Evolutionary conservation across 2,888 invertebrate species (phyloP), one percentile per base, ranked within the genome.

Genomic region (Cheilosia variabilis): DNA sequence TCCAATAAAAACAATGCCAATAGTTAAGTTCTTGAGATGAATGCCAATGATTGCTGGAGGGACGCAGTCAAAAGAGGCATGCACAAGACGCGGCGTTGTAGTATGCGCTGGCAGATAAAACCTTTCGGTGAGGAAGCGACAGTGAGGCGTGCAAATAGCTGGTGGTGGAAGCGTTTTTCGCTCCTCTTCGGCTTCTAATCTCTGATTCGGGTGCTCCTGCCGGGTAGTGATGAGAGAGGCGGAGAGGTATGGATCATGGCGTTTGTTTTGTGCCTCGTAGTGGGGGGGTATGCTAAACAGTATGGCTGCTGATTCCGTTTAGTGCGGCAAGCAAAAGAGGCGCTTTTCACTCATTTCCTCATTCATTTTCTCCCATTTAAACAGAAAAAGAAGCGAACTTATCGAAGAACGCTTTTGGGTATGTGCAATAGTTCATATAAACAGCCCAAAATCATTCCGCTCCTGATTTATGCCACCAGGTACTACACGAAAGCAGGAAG

Each of bases 241-340:
- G 37, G 72, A n/a, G n/a, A n/a, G n/a, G 47, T 66, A 72, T 41
- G 52, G 71, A 81, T 73, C 77, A 68, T 68, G 76, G 72, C 57
- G 81, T 87, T 87, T 77, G 77, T 81, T 87, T 77, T 81, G 77
- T 77, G 86, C 81, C 77, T 77, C 77, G 76, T 81, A 81, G 81
- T 87, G 86, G 69, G 81, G 69, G 31, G 69, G 63, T 72, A 72
- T 63, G 43, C 27, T 24, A 31, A 10, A 15, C 53, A 80, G 37
- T 22, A 6, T 43, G 15, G 57, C 27, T 0, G 71, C 41, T 19
- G 43, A 22, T 37, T 58, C 66, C 50, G 73, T 58, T 69, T 41
- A 45, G 19, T n/a, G 80, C 80, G 80, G 78, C 41, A 17, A 57
- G 65, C 60, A 60, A 31, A 34, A 13, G 24, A 60, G 2, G 31